Conservation (phyloP, 2,888 invertebrate genomes). For the Xanthostigma xanthostigma region DNA sequence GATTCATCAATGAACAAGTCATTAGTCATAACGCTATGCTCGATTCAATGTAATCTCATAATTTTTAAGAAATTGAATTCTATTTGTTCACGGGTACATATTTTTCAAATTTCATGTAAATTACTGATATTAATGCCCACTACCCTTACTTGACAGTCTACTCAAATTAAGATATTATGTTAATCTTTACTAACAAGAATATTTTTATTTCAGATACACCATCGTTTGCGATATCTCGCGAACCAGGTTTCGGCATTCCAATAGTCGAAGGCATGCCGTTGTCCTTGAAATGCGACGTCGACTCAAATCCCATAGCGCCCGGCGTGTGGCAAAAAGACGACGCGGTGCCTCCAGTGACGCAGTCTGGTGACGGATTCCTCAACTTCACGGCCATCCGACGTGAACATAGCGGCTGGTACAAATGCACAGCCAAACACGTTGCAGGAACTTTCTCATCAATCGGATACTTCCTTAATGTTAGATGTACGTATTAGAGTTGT, state of each 20-base stretch:
- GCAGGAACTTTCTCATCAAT: slow-evolving; percentile 77
- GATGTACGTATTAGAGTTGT: slow-evolving; percentile 44
- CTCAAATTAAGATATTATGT: too few species aligned
- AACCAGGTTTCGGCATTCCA: slow-evolving; percentile 85
- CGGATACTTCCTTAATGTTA: slow-evolving; percentile 78
- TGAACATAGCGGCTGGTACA: slow-evolving; percentile 85
- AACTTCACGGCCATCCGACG: slow-evolving; percentile 69
- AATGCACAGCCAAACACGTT: slow-evolving; percentile 72
- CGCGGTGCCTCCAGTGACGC: slow-evolving; percentile 38
- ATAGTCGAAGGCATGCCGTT: slow-evolving; percentile 79
- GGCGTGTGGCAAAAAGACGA: slow-evolving; percentile 64
- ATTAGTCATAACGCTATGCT: too few species aligned
- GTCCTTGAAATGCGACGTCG: slow-evolving; percentile 81
- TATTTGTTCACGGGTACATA: too few species aligned
- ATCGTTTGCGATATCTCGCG: slow-evolving; percentile 80
- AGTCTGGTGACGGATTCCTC: slow-evolving; percentile 62
- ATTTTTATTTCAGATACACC: slow-evolving; percentile 61
- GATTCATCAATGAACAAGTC: too few species aligned
- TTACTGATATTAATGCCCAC: too few species aligned
- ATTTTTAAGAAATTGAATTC: too few species aligned
- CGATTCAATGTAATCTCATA: too few species aligned
- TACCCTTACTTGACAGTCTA: too few species aligned
- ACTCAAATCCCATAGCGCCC: slow-evolving; percentile 77
- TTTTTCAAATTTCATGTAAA: too few species aligned
- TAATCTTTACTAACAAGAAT: not conserved